Evolutionary conservation across 2,797 vertebrate genomes (phyloP), one percentile per base, ranked within the genome.

Genomic region (Channallabes apus): DNA sequence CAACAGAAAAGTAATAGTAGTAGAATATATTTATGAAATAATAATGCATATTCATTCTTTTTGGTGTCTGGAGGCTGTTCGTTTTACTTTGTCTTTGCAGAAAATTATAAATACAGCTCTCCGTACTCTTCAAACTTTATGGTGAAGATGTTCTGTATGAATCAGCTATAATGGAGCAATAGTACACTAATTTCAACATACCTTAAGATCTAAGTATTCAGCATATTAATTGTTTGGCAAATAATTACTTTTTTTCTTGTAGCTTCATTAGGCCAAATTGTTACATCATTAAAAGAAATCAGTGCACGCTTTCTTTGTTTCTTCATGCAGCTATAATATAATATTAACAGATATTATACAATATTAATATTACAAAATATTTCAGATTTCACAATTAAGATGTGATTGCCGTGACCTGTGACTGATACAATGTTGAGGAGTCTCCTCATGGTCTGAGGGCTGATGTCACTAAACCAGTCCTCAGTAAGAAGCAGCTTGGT

Each of bases 381-480:
- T 35, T 27, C 14, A 69, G 27, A n/a, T 82, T 82, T 68, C 3
- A 3, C 35, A 7, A 32, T 54, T 0, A 35, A 56, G 35, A 18
- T 9, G 35, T n/a, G 58, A 64, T n/a, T 80, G 18, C 38, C 22
- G 68, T 89, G 58, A 98, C 98, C 98, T 81, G 98, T 99, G 89
- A 99, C 97, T 76, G 98, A 99, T 87, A 99, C 98, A 41, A 99
- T 99, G 91, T 99, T 99, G 73, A 99, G 95, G 79, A 99, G 92
- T 88, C 98, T 95, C 88, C 98, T 96, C 98, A 99, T 99, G 72
- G 97, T 99, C 93, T 99, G 98, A 14, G 98, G 98, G 86, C 98
- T 99, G 92, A 99, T 99, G 92, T 99, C 98, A 86, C 98, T 99
- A 94, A 99, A 99, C 98, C 98, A 99, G 92, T 99, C 98, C 90